Conservation (phyloP, 1,140 invertebrate species). For the Cyrtorhinus lividipennis region DNA sequence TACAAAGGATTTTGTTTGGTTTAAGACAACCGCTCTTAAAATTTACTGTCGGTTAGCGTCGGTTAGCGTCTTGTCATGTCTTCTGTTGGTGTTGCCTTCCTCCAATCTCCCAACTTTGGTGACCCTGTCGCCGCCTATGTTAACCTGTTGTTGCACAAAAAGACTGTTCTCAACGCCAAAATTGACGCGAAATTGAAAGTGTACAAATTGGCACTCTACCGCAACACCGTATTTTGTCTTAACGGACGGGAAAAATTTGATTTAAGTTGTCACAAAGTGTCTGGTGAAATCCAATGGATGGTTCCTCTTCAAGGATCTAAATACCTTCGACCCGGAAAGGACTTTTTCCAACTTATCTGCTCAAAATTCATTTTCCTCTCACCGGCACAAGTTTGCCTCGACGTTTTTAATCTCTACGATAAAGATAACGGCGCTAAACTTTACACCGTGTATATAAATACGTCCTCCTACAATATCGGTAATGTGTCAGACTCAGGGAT, state of each 20-base stretch:
- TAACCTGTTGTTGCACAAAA: background rate
- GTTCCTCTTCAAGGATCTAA: background rate
- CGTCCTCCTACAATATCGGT: constrained; percentile 11
- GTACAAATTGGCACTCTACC: background rate
- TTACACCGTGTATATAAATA: background rate
- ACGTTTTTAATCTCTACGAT: constrained; percentile 2
- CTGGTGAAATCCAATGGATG: background rate
- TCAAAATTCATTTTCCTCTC: constrained; percentile 8
- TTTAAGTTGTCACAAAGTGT: background rate
- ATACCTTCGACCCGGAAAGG: constrained; percentile 3
- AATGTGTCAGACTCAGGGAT: constrained; percentile 19
- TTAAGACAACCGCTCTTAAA: background rate
- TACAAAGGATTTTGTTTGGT: background rate
- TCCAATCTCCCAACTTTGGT: background rate
- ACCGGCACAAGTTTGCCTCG: background rate
- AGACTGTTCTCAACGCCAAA: background rate
- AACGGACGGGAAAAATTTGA: constrained; percentile 1
- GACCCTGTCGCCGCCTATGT: constrained; percentile 9
- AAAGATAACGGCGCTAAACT: background rate
- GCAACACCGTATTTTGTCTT: constrained; percentile 2
- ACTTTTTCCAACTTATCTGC: constrained; percentile 7
- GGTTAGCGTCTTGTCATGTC: background rate
- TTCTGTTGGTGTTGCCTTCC: constrained; percentile 3
- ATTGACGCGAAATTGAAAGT: background rate
- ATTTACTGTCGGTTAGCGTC: background rate